Conservation (phyloP, 2,113 vertebrate species). For the Gymnobelideus leadbeateri region DNA sequence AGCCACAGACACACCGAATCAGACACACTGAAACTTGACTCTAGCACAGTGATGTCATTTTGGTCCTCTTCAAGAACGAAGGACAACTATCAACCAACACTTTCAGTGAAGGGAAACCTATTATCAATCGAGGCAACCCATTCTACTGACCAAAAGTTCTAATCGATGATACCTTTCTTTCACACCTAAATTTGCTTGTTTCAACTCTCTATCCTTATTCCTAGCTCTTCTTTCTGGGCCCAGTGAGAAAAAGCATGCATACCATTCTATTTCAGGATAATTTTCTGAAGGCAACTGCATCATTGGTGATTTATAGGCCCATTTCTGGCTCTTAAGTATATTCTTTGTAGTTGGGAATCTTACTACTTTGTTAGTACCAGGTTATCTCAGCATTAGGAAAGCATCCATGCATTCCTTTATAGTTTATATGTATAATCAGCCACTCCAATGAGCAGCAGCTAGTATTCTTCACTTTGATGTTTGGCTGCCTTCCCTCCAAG, state of each 20-base stretch:
- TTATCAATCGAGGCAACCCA: background rate
- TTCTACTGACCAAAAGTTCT: background rate
- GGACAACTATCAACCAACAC: too few species aligned
- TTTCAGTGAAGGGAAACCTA: background rate
- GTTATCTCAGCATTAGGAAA: background rate
- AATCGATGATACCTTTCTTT: background rate
- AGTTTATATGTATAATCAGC: background rate
- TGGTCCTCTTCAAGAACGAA: too few species aligned
- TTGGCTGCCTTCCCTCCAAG: background rate
- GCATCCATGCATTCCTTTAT: background rate
- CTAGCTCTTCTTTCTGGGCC: background rate
- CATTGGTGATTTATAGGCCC: background rate
- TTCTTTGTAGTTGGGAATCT: slow-evolving; percentile 17
- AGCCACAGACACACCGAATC: too few species aligned
- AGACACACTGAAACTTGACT: too few species aligned
- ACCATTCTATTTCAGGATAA: slow-evolving; percentile 34
- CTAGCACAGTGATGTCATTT: too few species aligned
- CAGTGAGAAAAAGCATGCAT: background rate
- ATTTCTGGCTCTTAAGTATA: background rate
- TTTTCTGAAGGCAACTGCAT: background rate
- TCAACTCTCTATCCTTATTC: background rate
- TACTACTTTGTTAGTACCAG: background rate
- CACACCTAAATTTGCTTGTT: background rate
- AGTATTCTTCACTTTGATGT: background rate
- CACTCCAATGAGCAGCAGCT: background rate